phyloP scores from a whole-genome alignment of 1,140 invertebrate species.

The Asbolus verrucosus region DNA sequence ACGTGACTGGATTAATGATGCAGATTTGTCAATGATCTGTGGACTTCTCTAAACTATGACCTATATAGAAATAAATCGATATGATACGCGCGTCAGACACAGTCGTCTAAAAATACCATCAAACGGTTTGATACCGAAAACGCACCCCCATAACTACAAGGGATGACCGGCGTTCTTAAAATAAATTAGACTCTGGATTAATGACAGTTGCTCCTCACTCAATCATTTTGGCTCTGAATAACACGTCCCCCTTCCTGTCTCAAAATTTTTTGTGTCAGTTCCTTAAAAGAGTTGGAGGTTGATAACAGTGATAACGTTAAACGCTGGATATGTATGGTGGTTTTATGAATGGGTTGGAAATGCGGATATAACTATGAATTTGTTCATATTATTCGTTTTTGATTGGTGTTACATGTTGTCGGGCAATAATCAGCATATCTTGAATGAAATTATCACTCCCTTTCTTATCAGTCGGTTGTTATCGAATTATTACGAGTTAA shows the following conservation, averaged over 20 bases:
- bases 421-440: constrained; percentile 38
- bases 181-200: constrained; percentile 4
- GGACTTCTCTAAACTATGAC: constrained; percentile 41
- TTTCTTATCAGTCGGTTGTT: constrained; percentile 21
- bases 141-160: background rate
- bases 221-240: no score
- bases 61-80: constrained; percentile 44
- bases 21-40: constrained; percentile 40
- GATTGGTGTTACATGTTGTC: constrained; percentile 30
- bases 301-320: background rate
- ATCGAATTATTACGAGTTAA: constrained; percentile 31
- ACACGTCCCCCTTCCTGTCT: no score
- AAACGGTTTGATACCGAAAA: constrained; percentile 10
- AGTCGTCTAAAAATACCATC: constrained; percentile 40
- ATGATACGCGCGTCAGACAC: constrained; percentile 42
- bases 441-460: constrained; percentile 46
- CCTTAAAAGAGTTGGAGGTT: background rate
- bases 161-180: background rate
- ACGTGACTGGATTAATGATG: constrained; percentile 31
- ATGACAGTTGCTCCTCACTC: background rate
- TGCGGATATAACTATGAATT: constrained; percentile 7
- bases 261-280: background rate
- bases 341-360: constrained; percentile 15
- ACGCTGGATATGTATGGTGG: background rate
- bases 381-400: constrained; percentile 18